Percentiles rank a stretch among this genome's conserved stretches.
Evolutionary conservation across 2,113 vertebrate species (phyloP).

Genomic region (Trichechus manatus): DNA sequence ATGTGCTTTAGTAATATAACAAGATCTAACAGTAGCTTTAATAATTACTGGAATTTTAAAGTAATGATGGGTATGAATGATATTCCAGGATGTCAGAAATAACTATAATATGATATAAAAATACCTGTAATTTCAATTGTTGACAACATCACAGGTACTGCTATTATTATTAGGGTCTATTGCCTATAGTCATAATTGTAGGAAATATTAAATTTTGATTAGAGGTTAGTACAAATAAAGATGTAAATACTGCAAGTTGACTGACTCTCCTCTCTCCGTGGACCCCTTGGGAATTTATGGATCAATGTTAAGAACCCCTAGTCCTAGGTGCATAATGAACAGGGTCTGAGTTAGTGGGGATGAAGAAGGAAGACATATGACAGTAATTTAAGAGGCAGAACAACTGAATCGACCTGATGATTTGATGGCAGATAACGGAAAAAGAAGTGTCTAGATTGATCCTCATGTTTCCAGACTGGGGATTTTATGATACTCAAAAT

Average conservation of each 20-base stretch:
- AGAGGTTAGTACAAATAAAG: conserved; percentile 38
- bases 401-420: not conserved
- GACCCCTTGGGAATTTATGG: not conserved
- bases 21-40: conserved; percentile 33
- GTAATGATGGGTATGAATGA: not conserved
- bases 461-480: conserved; percentile 9
- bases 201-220: conserved; percentile 52
- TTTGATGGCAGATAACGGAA: not conserved
- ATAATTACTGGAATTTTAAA: not conserved
- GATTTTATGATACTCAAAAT: conserved; percentile 36
- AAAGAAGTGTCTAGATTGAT: not conserved
- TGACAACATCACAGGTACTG: not conserved
- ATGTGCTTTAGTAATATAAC: not conserved
- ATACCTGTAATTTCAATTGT: conserved; percentile 33
- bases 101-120: conserved; percentile 1
- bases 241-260: conserved; percentile 26
- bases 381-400: conserved; percentile 10
- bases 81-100: conserved; percentile 1
- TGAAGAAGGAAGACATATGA: not conserved
- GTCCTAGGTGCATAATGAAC: not conserved
- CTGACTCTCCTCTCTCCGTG: not conserved
- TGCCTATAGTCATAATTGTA: not conserved
- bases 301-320: not conserved
- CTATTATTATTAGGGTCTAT: not conserved
- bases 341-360: not conserved